Evolutionary conservation across 53 echinoderm and acorn worm genomes (phyloP).

Genomic region (Hippasteria phrygiana): DNA sequence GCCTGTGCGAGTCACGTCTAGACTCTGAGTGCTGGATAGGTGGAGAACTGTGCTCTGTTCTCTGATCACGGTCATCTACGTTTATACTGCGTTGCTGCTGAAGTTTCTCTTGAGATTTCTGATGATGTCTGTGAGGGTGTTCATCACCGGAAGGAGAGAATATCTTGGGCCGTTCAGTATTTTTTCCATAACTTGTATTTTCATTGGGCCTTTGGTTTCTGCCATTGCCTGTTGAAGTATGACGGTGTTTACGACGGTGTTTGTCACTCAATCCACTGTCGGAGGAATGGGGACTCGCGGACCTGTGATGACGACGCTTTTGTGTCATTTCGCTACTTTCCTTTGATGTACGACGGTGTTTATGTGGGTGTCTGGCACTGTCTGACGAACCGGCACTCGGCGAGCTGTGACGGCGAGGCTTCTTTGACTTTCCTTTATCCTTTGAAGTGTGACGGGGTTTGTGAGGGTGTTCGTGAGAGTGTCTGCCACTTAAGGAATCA

Average conservation of each 20-base stretch:
- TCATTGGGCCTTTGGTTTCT: too few species aligned
- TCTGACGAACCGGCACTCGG: conserved; percentile 12
- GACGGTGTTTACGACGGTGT: neutral
- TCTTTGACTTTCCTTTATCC: conserved; percentile 39
- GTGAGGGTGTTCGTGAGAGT: neutral
- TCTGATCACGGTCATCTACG: neutral
- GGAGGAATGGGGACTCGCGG: neutral
- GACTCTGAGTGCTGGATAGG: neutral
- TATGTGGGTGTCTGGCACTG: conserved; percentile 9
- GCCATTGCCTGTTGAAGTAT: neutral
- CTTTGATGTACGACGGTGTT: conserved; percentile 2
- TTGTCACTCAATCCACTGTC: neutral
- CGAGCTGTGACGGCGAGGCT: neutral
- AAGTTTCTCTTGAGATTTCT: neutral
- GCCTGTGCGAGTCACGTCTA: neutral
- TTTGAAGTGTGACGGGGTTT: neutral
- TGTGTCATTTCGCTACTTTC: neutral
- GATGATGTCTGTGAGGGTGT: neutral
- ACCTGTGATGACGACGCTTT: neutral
- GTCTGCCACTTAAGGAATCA: neutral
- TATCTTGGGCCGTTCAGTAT: too few species aligned
- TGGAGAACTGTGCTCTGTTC: neutral
- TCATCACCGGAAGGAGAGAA: neutral
- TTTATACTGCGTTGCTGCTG: neutral
- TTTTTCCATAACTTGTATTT: too few species aligned